Evolutionary conservation across 2,113 vertebrate species (phyloP).

Genomic region (Melanerpes aurifrons): DNA sequence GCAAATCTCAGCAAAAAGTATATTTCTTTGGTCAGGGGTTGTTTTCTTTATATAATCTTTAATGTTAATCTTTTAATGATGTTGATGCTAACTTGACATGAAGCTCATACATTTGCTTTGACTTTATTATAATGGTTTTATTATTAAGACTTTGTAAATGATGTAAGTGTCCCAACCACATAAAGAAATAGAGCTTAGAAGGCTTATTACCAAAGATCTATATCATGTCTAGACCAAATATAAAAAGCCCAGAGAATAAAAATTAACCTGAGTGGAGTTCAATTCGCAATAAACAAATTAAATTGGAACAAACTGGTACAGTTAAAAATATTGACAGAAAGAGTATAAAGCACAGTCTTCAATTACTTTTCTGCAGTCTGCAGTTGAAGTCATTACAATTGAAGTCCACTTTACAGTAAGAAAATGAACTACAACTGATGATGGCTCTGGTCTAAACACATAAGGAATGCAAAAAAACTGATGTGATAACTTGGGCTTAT

Average conservation of each 20-base stretch:
- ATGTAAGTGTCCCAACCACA: slow-evolving; percentile 19
- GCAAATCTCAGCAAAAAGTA: not conserved
- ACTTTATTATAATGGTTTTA: slow-evolving; percentile 43
- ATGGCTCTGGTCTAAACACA: slow-evolving; percentile 10
- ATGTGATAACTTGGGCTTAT: not conserved
- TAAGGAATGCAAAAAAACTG: not conserved
- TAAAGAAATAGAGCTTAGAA: slow-evolving; percentile 39
- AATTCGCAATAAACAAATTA: slow-evolving; percentile 54
- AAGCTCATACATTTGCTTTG: slow-evolving; percentile 16
- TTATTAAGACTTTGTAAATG: slow-evolving; percentile 41
- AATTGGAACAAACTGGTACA: slow-evolving; percentile 59
- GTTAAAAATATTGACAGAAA: slow-evolving; percentile 45
- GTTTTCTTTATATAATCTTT: not conserved
- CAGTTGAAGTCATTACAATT: slow-evolving; percentile 20
- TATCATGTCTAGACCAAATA: slow-evolving; percentile 62
- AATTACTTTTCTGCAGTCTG: slow-evolving; percentile 16
- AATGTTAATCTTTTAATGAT: slow-evolving; percentile 23
- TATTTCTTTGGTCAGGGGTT: not conserved
- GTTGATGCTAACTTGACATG: slow-evolving; percentile 6
- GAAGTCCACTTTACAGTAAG: slow-evolving; percentile 35
- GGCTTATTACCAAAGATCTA: slow-evolving; percentile 50
- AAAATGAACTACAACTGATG: slow-evolving; percentile 31
- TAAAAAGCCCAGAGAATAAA: slow-evolving; percentile 46
- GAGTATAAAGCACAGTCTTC: slow-evolving; percentile 24
- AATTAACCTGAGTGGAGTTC: slow-evolving; percentile 60